Conservation (phyloP, 1,140 invertebrate genomes). For the Diploscapter pachys region DNA sequence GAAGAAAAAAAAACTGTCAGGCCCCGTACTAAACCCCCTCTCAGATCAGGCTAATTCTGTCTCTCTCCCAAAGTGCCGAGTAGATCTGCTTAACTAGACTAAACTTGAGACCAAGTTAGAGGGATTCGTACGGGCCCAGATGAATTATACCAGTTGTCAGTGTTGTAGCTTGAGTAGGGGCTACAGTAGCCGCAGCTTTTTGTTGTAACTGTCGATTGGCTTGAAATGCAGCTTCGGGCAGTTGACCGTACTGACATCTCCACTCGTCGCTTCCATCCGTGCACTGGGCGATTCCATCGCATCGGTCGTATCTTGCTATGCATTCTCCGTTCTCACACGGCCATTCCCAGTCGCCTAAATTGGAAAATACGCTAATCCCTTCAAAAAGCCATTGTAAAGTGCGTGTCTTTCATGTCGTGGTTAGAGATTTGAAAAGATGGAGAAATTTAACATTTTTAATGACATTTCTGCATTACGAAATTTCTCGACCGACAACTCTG, state of each 20-base stretch:
- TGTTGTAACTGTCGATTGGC: slow-evolving; percentile 13
- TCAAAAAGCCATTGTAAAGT: no score
- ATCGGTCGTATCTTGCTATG: slow-evolving; percentile 89
- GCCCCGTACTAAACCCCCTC: background rate
- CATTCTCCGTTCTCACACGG: slow-evolving; percentile 69
- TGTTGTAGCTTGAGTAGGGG: slow-evolving; percentile 4
- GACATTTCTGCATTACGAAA: no score
- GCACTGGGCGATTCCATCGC: slow-evolving; percentile 89
- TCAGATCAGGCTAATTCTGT: background rate
- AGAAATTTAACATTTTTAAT: no score
- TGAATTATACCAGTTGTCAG: background rate
- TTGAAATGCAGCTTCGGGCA: background rate
- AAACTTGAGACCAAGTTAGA: no score
- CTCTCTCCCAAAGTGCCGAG: no score
- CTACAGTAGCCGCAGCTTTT: background rate
- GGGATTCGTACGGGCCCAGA: no score
- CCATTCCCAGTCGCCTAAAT: slow-evolving; percentile 34
- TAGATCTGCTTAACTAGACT: no score
- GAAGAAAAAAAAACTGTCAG: background rate
- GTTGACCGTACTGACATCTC: slow-evolving; percentile 26
- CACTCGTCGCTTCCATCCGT: slow-evolving; percentile 80
- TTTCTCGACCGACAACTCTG: no score
- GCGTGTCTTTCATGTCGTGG: no score
- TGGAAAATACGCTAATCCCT: no score
- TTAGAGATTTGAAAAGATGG: no score